Percentiles rank a stretch among this genome's conserved stretches.
Evolutionary conservation across 1,140 invertebrate genomes (phyloP).

Genomic region (Ostrea denselamellosa): DNA sequence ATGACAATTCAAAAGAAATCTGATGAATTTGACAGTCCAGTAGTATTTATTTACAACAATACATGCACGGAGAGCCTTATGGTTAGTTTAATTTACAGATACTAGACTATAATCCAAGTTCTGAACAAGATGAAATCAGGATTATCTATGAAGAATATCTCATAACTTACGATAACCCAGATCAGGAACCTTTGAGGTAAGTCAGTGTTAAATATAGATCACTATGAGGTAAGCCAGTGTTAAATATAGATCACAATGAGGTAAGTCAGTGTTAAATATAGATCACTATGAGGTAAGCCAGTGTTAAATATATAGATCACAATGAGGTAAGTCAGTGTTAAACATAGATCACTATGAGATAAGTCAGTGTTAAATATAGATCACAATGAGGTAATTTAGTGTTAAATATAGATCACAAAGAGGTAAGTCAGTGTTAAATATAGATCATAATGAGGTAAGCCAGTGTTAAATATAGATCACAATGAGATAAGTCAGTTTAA

Average conservation of each 20-base stretch:
- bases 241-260: too few relatives aligned
- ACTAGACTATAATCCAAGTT: neutral
- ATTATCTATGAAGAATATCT: conserved; percentile 19
- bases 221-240: neutral
- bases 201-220: neutral
- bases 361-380: neutral
- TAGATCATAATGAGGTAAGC: neutral
- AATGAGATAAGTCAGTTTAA: neutral
- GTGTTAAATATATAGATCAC: too few relatives aligned
- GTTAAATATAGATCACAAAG: too few relatives aligned
- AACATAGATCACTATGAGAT: neutral
- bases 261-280: too few relatives aligned
- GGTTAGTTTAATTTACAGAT: neutral
- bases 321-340: too few relatives aligned
- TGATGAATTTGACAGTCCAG: too few relatives aligned
- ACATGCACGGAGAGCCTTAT: neutral
- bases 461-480: neutral
- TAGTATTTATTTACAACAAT: too few relatives aligned
- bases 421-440: neutral
- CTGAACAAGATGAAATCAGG: neutral
- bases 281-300: neutral
- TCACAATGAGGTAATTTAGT: neutral
- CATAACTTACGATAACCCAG: conserved; percentile 4
- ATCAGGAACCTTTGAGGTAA: neutral
- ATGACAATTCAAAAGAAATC: neutral